Percentiles rank a stretch among this genome's conserved stretches.
These are phyloP conservation scores for Rugalucina vietnamica DNA, from an alignment of 2,888 invertebrate species.

Conservation along the genomic window DNA sequence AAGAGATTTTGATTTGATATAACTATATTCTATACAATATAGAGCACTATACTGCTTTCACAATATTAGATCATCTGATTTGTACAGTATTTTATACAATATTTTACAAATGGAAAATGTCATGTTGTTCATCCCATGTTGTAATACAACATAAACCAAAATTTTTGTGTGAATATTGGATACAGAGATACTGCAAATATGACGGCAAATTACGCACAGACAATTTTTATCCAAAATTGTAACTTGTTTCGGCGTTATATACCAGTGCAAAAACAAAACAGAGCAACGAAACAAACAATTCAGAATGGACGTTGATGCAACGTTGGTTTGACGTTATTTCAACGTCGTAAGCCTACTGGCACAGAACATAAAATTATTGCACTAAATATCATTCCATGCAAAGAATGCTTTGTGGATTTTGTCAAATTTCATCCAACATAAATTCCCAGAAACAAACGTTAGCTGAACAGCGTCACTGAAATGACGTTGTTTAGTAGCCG, in stretches of 20 bases:
- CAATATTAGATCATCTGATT: background rate
- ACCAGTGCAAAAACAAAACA: too few relatives aligned
- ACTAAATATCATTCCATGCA: background rate
- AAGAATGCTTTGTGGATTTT: constrained; percentile 8
- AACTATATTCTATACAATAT: background rate
- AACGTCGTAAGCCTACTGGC: background rate
- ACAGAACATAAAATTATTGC: constrained; percentile 1
- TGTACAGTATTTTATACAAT: background rate
- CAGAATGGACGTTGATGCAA: too few relatives aligned
- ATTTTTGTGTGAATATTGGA: too few relatives aligned
- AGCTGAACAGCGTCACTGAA: background rate
- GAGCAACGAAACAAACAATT: too few relatives aligned
- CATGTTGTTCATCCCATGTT: background rate
- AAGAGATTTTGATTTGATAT: too few relatives aligned
- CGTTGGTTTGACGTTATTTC: background rate
- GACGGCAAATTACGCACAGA: too few relatives aligned
- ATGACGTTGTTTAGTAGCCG: background rate
- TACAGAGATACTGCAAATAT: too few relatives aligned
- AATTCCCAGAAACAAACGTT: background rate
- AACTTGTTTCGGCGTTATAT: too few relatives aligned
- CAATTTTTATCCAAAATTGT: too few relatives aligned
- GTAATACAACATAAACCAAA: background rate
- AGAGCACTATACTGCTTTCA: constrained; percentile 5
- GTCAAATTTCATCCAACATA: background rate
- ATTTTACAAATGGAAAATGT: background rate